A percentile compares a stretch with the other conserved stretches of the same genome.
Conservation (phyloP, 92 coral and sea anemone species). For the Palythoa caribaeorum region DNA sequence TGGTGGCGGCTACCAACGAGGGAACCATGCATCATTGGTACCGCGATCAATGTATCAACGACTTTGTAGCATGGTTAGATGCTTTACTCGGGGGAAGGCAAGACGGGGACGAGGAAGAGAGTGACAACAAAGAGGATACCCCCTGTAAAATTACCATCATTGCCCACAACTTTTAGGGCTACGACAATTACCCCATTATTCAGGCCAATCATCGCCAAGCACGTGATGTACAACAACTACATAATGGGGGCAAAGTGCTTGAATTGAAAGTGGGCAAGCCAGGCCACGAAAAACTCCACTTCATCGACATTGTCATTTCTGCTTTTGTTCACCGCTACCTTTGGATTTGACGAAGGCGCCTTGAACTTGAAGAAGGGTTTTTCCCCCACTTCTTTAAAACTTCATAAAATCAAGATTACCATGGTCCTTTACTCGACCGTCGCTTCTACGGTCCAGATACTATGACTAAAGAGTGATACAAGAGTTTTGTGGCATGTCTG, state of each 20-base stretch:
- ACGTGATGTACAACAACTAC: conserved; percentile 15
- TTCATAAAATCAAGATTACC: neutral
- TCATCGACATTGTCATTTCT: conserved; percentile 15
- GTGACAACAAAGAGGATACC: too few relatives aligned
- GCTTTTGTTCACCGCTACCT: conserved; percentile 31
- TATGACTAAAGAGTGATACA: conserved; percentile 8
- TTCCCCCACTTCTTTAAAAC: neutral
- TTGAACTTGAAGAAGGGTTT: neutral
- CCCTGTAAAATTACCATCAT: conserved; percentile 12
- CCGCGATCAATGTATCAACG: too few relatives aligned
- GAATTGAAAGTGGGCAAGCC: neutral
- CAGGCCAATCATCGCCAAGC: conserved; percentile 15
- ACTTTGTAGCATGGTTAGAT: too few relatives aligned
- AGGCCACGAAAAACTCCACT: neutral
- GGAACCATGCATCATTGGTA: too few relatives aligned
- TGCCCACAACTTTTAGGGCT: conserved; percentile 44
- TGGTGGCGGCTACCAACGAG: too few relatives aligned
- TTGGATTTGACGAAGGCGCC: conserved; percentile 19
- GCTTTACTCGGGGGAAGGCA: too few relatives aligned
- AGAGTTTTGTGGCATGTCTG: conserved; percentile 12
- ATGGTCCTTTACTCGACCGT: conserved; percentile 21
- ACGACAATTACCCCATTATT: conserved; percentile 39
- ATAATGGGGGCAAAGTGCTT: neutral
- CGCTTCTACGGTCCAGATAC: conserved; percentile 19
- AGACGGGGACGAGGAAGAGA: too few relatives aligned